phyloP scores from a whole-genome alignment of 2,113 vertebrate genomes.

The Actenoides lindsayi region DNA sequence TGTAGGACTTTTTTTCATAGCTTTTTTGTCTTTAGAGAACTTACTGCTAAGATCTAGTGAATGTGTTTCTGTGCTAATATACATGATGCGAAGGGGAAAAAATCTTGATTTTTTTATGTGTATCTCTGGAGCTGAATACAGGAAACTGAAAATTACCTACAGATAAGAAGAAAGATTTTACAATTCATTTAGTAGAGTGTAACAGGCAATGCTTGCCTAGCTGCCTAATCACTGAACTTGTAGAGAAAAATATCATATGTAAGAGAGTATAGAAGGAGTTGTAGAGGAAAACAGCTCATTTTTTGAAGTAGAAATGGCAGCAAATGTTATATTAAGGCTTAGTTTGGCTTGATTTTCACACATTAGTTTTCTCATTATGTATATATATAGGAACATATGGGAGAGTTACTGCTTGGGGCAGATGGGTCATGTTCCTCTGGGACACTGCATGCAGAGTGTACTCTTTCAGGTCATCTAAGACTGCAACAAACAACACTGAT shows the following conservation, averaged over 20 bases:
- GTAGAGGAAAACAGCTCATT: not conserved
- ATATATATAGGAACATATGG: constrained; percentile 15
- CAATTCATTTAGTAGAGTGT: not conserved
- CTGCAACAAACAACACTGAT: not conserved
- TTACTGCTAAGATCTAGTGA: not conserved
- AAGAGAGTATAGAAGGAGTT: not conserved
- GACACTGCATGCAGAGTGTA: not conserved
- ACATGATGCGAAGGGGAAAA: not conserved
- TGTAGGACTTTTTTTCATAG: not conserved
- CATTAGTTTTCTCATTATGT: not conserved
- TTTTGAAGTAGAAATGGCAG: not conserved
- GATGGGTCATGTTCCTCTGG: constrained; percentile 46
- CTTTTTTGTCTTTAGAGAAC: not conserved
- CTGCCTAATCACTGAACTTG: not conserved
- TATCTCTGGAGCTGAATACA: not conserved
- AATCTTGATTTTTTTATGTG: not conserved
- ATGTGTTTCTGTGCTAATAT: not conserved
- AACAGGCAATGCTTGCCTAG: not conserved
- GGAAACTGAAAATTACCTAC: not conserved
- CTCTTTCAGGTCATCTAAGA: constrained; percentile 1
- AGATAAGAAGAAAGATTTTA: not conserved
- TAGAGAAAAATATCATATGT: not conserved
- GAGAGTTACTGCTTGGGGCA: constrained; percentile 16
- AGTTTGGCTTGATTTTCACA: constrained; percentile 10
- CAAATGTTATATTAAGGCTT: not conserved